Evolutionary conservation across 2,113 vertebrate genomes (phyloP).

Genomic region (Desmodus rotundus): DNA sequence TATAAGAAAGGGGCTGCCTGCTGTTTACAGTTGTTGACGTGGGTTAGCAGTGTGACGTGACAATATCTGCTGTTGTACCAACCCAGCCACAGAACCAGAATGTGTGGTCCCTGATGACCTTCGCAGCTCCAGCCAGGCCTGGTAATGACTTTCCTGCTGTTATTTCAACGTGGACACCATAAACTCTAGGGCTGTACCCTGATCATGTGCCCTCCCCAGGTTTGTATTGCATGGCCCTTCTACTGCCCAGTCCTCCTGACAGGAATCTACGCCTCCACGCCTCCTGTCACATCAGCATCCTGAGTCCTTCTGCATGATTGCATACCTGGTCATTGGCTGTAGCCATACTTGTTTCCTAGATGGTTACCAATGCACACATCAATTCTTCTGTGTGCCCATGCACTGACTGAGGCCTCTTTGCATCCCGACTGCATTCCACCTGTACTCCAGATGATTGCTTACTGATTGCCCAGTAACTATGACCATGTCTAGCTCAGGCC

Average conservation of each 20-base stretch:
- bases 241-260: neutral
- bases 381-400: neutral
- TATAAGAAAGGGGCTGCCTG: neutral
- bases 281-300: neutral
- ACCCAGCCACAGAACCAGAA: neutral
- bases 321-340: neutral
- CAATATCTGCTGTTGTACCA: neutral
- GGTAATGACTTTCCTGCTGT: neutral
- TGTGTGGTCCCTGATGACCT: neutral
- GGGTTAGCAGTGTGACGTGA: neutral
- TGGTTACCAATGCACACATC: neutral
- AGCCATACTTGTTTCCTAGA: neutral
- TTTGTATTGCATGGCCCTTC: neutral
- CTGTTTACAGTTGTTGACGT: neutral
- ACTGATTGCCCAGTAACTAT: neutral
- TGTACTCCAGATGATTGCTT: neutral
- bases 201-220: neutral
- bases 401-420: neutral
- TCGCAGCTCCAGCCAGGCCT: neutral
- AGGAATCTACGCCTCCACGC: neutral
- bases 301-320: neutral
- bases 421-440: neutral
- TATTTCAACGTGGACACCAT: neutral
- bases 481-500: neutral
- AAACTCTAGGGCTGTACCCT: neutral